Evolutionary conservation across 2,797 vertebrate species (phyloP).

Genomic region (Xenops minutus): DNA sequence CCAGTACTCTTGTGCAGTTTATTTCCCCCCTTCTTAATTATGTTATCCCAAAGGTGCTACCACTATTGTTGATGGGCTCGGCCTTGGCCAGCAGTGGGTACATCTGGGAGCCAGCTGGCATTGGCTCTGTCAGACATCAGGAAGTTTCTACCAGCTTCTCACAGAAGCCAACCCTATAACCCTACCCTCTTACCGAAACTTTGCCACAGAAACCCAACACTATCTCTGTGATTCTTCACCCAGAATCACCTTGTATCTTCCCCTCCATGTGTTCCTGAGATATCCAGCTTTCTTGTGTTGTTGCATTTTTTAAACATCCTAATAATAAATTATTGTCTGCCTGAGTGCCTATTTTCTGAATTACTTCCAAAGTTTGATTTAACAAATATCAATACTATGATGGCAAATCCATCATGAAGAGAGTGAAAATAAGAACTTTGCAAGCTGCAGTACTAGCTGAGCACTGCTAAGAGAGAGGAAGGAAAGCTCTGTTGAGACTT

Average conservation of each 20-base stretch:
- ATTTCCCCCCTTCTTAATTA: background rate
- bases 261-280: background rate
- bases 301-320: background rate
- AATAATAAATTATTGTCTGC: background rate
- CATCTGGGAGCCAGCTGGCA: background rate
- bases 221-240: background rate
- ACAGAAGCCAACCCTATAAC: background rate
- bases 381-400: background rate
- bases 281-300: background rate
- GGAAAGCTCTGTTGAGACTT: background rate
- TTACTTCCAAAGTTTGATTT: background rate
- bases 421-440: background rate
- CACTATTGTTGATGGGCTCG: background rate
- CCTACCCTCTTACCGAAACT: rapidly evolving
- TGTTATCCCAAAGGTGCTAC: background rate
- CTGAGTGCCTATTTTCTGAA: background rate
- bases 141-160: background rate
- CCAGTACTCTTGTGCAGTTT: background rate
- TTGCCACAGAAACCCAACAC: background rate
- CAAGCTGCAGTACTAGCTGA: background rate
- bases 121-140: background rate
- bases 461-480: background rate
- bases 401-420: background rate
- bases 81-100: background rate
- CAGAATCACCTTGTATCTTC: background rate